A percentile compares a stretch with the other conserved stretches of the same genome.
These are phyloP conservation scores for Schlechtendalia chinensis DNA, from an alignment of 1,140 invertebrate species.

Conservation along the genomic window DNA sequence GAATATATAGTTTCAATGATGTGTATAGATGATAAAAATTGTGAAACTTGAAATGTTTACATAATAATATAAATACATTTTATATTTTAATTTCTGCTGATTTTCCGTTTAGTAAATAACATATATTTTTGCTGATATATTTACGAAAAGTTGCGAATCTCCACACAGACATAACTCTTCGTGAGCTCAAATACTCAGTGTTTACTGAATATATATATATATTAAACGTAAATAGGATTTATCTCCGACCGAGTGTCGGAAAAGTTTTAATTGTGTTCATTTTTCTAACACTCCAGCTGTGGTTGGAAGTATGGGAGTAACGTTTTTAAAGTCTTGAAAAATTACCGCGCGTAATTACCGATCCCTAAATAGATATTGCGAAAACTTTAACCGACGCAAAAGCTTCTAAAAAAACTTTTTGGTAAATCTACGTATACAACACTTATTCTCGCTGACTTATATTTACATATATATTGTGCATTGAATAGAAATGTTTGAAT, in stretches of 20 bases:
- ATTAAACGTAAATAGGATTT: conserved; percentile 40
- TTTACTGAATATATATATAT: not conserved
- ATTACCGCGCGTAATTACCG: conserved; percentile 39
- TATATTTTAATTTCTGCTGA: too few species aligned
- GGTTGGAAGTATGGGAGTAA: not conserved
- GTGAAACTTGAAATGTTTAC: not conserved
- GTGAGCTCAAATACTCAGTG: not conserved
- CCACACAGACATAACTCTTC: not conserved
- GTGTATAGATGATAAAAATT: not conserved
- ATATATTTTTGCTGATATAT: not conserved
- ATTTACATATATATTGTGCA: not conserved
- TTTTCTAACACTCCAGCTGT: not conserved
- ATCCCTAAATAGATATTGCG: conserved; percentile 31
- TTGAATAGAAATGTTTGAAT: not conserved
- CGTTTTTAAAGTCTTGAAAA: conserved; percentile 40
- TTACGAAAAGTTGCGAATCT: not conserved
- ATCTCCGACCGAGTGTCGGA: not conserved
- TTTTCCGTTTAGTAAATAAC: not conserved
- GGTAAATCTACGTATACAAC: not conserved
- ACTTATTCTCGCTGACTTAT: not conserved
- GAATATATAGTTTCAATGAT: too few species aligned
- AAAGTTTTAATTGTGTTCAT: conserved; percentile 44
- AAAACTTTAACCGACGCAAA: conserved; percentile 4
- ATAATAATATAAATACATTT: too few species aligned
- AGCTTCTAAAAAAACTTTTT: conserved; percentile 19